These are phyloP conservation scores for Lottia scabra DNA, from an alignment of 2,888 invertebrate genomes.

Conservation along the genomic window DNA sequence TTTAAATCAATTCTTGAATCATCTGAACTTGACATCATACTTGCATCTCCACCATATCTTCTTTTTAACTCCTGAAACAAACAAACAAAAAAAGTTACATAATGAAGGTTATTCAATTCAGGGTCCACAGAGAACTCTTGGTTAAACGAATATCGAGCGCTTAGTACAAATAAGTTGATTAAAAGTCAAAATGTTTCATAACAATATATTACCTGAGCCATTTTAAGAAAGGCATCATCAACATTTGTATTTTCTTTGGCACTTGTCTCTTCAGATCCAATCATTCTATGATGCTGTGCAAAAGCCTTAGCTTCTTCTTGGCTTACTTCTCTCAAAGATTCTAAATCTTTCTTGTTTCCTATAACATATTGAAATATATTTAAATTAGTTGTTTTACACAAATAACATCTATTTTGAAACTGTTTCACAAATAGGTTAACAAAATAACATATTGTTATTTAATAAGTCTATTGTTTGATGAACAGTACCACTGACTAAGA, in stretches of 20 bases:
- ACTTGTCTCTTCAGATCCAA: slow-evolving; percentile 64
- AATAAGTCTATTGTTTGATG: too few species aligned
- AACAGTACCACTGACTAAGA: too few species aligned
- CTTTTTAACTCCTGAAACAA: slow-evolving; percentile 55
- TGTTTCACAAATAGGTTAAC: too few species aligned
- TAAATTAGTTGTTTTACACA: too few species aligned
- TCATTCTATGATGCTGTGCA: slow-evolving; percentile 72
- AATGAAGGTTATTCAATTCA: too few species aligned
- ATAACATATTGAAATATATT: too few species aligned
- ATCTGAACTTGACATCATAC: slow-evolving; percentile 35
- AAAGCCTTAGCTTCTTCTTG: slow-evolving; percentile 76
- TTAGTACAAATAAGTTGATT: too few species aligned
- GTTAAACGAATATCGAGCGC: too few species aligned
- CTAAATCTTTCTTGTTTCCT: slow-evolving; percentile 68
- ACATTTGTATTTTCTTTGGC: slow-evolving; percentile 66
- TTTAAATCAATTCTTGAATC: slow-evolving; percentile 43
- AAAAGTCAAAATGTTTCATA: too few species aligned
- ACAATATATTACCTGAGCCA: slow-evolving; percentile 53
- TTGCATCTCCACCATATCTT: slow-evolving; percentile 51
- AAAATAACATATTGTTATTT: too few species aligned
- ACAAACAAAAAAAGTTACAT: background rate
- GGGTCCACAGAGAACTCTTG: too few species aligned
- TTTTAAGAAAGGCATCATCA: slow-evolving; percentile 61
- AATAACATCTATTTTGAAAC: background rate
- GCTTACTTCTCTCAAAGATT: slow-evolving; percentile 57